Base-by-base conservation (phyloP, 2,113 vertebrate genomes). In the Neolamprologus ventralis region DNA sequence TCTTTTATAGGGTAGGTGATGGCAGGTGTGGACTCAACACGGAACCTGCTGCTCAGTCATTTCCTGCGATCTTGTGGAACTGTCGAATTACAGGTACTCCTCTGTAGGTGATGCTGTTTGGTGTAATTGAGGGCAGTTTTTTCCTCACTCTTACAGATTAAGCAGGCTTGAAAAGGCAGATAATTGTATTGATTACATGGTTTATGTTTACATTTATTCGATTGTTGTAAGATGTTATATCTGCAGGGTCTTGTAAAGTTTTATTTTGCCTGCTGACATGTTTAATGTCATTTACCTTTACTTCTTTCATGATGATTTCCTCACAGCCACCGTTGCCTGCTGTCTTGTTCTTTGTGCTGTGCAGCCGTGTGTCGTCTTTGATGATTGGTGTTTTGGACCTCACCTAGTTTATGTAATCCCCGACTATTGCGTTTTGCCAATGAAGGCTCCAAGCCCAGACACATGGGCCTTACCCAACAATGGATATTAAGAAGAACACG, bases 241-340 rank as follows among this genome's bases (percentile, higher is more conserved):
- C 17, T 63, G 58, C 31, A 35, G 8, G 23, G 40, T 17, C 3
- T 45, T 45, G 40, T 26, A 16, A 73, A 26, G 68, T 45, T 73
- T 73, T 26, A 73, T 26, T 73, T 73, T 73, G 21, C 12, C 13
- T 16, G 37, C 3, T 9, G 1, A 73, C 37, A 45, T 73, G 2
- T 42, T 45, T 73, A 42, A 26, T 42, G 65, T 73, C 35, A 23
- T 71, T 71, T 16, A 42, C 2, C 21, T 23, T 71, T 71, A 71
- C n/a, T 71, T 16, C 65, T 71, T 23, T 71, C n/a, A 42, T 42
- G 35, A 45, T 0, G 14, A 73, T 45, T 7, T 73, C 14, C 21
- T 45, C 40, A 26, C 21, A 0, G 68, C 13, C 14, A 0, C 21
- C 5, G 2, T 73, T 28, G 21, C 40, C 40, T 73, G 68, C 13